Percentiles rank a stretch among this genome's conserved stretches.
These are phyloP conservation scores for Nesoenas mayeri DNA, from an alignment of 2,113 vertebrate species.

Conservation along the genomic window DNA sequence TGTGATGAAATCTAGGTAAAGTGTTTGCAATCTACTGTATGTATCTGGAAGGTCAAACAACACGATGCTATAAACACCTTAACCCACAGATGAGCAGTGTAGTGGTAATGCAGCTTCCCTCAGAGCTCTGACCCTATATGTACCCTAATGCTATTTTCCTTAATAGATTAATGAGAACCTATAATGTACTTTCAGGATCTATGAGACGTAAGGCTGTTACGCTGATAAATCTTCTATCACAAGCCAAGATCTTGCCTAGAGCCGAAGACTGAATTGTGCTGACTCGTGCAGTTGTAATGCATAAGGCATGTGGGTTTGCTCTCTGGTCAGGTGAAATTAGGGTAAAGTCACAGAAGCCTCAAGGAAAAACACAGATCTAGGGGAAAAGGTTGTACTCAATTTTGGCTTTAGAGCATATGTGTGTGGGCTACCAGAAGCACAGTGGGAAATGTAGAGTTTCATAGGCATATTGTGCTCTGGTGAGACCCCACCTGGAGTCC, in stretches of 20 bases:
- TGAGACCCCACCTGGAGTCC: too few relatives aligned
- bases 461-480: too few relatives aligned
- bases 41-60: neutral
- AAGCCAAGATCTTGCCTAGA: neutral
- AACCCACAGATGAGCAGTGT: neutral
- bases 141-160: neutral
- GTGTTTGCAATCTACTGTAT: neutral
- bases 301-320: neutral
- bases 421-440: neutral
- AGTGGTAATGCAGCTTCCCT: neutral
- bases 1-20: slow-evolving; percentile 13
- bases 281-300: neutral
- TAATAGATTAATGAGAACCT: neutral
- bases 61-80: neutral
- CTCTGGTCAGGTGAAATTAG: neutral
- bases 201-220: neutral
- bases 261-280: neutral
- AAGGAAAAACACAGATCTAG: too few relatives aligned
- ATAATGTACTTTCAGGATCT: neutral
- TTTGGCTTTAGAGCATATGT: neutral
- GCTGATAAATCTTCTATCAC: neutral
- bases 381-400: neutral
- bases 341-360: neutral
- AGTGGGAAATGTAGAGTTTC: neutral
- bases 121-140: neutral